phyloP scores from a whole-genome alignment of 2,888 invertebrate genomes.

The Xanthia icteritia region DNA sequence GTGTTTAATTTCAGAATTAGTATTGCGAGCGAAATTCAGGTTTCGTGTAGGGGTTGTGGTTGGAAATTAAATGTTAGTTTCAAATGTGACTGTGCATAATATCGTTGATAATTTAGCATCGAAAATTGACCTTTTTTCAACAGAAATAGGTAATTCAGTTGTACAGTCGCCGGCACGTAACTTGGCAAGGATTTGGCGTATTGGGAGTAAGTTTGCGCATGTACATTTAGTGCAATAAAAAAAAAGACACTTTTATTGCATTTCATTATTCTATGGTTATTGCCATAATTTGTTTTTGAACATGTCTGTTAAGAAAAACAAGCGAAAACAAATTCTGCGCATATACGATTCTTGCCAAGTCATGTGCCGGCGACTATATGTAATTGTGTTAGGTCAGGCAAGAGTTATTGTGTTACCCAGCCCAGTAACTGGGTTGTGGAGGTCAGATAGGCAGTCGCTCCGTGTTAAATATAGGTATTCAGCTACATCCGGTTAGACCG shows the following conservation, averaged over 20 bases:
- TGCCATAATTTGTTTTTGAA: too few species aligned
- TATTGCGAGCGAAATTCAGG: slow-evolving; percentile 2
- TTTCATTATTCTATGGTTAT: too few species aligned
- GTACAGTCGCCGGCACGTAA: too few species aligned
- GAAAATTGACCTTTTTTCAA: not conserved
- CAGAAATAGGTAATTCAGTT: not conserved
- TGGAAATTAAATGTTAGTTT: slow-evolving; percentile 18
- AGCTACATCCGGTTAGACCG: not conserved
- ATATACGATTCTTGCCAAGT: too few species aligned
- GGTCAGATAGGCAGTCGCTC: not conserved
- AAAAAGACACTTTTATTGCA: too few species aligned
- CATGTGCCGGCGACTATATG: too few species aligned
- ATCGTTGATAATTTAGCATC: not conserved
- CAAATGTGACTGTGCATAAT: not conserved
- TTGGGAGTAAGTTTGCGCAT: too few species aligned
- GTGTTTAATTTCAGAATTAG: slow-evolving; percentile 9
- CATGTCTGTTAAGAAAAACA: too few species aligned
- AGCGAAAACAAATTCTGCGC: too few species aligned
- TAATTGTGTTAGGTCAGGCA: not conserved
- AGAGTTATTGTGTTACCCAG: not conserved
- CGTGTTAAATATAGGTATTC: not conserved
- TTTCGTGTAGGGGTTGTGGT: not conserved
- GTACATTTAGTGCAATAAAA: too few species aligned
- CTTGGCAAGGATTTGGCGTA: too few species aligned
- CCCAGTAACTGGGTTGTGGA: not conserved